phyloP scores from a whole-genome alignment of 2,888 invertebrate species.

The Apomyelois bistriatella region DNA sequence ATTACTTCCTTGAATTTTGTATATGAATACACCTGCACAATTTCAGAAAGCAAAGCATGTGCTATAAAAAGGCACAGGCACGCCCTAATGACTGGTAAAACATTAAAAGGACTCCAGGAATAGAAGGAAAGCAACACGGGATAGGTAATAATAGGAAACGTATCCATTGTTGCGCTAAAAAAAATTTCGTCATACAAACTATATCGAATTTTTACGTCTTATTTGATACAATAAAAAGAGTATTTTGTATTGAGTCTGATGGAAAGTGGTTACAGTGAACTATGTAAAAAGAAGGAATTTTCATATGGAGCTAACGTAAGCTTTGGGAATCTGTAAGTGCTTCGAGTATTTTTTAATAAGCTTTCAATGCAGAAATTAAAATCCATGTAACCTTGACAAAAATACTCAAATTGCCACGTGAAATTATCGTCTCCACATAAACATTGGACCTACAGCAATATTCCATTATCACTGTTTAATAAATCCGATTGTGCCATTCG shows the following conservation, averaged over 20 bases:
- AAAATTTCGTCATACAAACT: too few species aligned
- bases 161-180: neutral
- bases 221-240: too few species aligned
- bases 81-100: neutral
- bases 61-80: neutral
- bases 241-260: too few species aligned
- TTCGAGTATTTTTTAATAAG: too few species aligned
- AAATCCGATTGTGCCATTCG: slow-evolving; percentile 33
- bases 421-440: neutral
- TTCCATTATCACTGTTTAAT: slow-evolving; percentile 40
- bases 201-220: too few species aligned
- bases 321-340: too few species aligned
- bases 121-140: neutral
- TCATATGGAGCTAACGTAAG: too few species aligned
- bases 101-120: neutral
- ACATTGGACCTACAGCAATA: slow-evolving; percentile 13
- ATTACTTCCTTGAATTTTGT: neutral
- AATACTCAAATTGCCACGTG: too few species aligned
- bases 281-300: too few species aligned
- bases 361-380: too few species aligned
- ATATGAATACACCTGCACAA: neutral
- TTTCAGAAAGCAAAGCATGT: neutral
- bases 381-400: too few species aligned
- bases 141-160: neutral
- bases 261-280: too few species aligned